Percentiles rank a stretch among this genome's conserved stretches.
phyloP scores from a whole-genome alignment of 2,888 invertebrate species.

The Yponomeuta sedellus region DNA sequence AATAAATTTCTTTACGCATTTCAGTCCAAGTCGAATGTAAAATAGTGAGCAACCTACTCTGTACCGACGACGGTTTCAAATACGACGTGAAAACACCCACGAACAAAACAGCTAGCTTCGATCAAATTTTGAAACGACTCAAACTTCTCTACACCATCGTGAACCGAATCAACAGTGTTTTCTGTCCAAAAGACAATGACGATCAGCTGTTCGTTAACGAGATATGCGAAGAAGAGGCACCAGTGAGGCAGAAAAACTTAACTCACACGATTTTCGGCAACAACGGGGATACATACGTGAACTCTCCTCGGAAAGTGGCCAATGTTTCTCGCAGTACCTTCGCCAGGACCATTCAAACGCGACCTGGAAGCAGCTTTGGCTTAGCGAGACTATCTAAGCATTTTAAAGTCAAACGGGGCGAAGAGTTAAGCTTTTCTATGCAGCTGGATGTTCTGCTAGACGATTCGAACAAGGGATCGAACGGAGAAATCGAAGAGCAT shows the following conservation, averaged over 20 bases:
- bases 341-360: constrained; percentile 42
- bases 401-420: constrained; percentile 40
- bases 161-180: constrained; percentile 44
- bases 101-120: constrained; percentile 34
- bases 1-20: constrained; percentile 19
- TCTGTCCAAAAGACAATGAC: constrained; percentile 54
- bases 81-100: constrained; percentile 38
- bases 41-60: constrained; percentile 53
- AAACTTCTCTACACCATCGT: constrained; percentile 59
- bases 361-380: constrained; percentile 46
- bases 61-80: constrained; percentile 34
- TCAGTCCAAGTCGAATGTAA: constrained; percentile 62
- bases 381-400: constrained; percentile 48
- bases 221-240: constrained; percentile 33
- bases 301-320: constrained; percentile 36
- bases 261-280: constrained; percentile 45
- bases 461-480: constrained; percentile 29
- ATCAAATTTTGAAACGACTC: constrained; percentile 52
- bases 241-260: constrained; percentile 29
- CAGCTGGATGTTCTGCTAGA: constrained; percentile 55
- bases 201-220: constrained; percentile 46
- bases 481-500: constrained; percentile 20
- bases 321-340: constrained; percentile 53
- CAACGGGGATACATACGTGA: constrained; percentile 43
- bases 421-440: constrained; percentile 56